These are phyloP conservation scores for Sipha maydis DNA, from an alignment of 2,888 invertebrate species.

Conservation along the genomic window DNA sequence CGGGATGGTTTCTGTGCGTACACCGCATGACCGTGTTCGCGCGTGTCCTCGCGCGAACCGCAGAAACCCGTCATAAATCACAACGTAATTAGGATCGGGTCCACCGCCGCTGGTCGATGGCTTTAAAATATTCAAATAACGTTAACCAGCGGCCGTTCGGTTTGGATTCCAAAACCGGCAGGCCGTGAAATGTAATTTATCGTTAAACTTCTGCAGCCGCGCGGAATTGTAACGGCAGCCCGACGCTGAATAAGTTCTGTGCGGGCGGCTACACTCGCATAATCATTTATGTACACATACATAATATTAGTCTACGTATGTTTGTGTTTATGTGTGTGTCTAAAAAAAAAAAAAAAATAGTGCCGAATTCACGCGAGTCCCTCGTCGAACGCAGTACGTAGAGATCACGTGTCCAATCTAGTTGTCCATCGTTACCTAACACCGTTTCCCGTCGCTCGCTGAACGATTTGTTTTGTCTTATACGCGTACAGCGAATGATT, in stretches of 20 bases:
- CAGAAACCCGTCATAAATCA: constrained; percentile 54
- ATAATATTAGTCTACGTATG: neutral
- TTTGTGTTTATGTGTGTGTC: neutral
- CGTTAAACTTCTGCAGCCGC: constrained; percentile 18
- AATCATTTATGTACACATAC: neutral
- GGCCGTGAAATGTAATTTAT: constrained; percentile 38
- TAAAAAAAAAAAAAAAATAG: neutral
- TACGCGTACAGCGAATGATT: too few relatives aligned
- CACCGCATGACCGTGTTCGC: neutral
- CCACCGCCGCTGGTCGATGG: constrained; percentile 21
- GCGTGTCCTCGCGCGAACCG: neutral
- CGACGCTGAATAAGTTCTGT: neutral
- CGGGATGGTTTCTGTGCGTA: neutral
- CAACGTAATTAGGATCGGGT: constrained; percentile 46
- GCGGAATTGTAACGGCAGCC: neutral
- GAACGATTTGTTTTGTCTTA: too few relatives aligned
- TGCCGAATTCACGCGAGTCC: too few relatives aligned
- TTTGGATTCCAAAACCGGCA: neutral
- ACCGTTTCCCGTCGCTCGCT: too few relatives aligned
- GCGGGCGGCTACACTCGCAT: neutral
- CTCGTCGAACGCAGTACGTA: too few relatives aligned
- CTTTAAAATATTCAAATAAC: constrained; percentile 55
- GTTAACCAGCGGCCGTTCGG: neutral
- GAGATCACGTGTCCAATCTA: too few relatives aligned
- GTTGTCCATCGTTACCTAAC: too few relatives aligned